A percentile compares a stretch with the other conserved stretches of the same genome.
Conservation (phyloP, 2,888 invertebrate species). For the Napeogenes inachia region DNA sequence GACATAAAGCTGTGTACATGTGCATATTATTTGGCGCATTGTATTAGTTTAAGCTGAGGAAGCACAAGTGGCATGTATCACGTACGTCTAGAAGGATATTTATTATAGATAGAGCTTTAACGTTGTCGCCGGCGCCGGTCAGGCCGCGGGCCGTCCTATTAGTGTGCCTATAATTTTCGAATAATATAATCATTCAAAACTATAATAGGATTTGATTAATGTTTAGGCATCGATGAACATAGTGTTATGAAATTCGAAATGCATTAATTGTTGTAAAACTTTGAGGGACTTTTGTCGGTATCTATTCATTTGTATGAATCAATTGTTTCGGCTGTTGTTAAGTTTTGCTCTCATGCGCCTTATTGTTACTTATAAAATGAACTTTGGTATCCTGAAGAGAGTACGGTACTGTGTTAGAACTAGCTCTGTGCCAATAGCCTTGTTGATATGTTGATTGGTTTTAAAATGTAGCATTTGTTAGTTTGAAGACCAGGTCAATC, state of each 20-base stretch:
- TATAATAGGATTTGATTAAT: not conserved
- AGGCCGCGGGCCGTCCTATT: slow-evolving; percentile 64
- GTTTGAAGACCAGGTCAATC: no score
- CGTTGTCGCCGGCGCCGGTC: slow-evolving; percentile 34
- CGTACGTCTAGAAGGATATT: not conserved
- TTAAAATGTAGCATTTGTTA: no score
- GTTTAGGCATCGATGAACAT: not conserved
- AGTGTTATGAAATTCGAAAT: no score
- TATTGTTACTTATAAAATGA: slow-evolving; percentile 3
- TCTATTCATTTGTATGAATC: no score
- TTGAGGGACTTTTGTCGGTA: no score
- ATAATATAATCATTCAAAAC: slow-evolving; percentile 6
- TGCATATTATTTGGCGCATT: not conserved
- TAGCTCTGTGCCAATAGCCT: no score
- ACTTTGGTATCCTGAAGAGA: slow-evolving; percentile 20
- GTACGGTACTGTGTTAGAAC: slow-evolving; percentile 2
- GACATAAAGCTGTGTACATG: slow-evolving; percentile 1
- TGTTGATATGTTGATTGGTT: no score
- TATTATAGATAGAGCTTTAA: slow-evolving; percentile 9
- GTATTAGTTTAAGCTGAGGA: not conserved
- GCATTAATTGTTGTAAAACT: no score
- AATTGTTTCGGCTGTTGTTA: slow-evolving; percentile 35
- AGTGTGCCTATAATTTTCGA: slow-evolving; percentile 49
- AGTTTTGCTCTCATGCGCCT: slow-evolving; percentile 30
- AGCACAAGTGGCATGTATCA: not conserved